These are phyloP conservation scores for Bactericera cockerelli DNA, from an alignment of 1,140 invertebrate genomes.

Conservation along the genomic window DNA sequence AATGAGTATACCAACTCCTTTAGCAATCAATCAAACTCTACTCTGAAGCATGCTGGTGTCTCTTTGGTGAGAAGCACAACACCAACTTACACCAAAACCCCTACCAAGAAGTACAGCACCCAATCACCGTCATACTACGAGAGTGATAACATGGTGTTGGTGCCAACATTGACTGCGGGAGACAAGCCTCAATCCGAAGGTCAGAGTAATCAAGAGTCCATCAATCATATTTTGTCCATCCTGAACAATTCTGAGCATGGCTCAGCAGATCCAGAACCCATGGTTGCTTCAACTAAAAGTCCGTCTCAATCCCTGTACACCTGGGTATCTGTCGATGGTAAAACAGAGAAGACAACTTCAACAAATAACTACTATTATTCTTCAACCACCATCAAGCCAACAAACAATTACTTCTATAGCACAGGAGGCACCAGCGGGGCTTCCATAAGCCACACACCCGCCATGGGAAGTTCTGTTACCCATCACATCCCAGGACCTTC, in stretches of 20 bases:
- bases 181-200: slow-evolving; percentile 29
- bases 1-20: background rate
- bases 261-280: slow-evolving; percentile 18
- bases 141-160: slow-evolving; percentile 31
- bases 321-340: slow-evolving; percentile 33
- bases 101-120: slow-evolving; percentile 10
- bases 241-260: slow-evolving; percentile 23
- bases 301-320: slow-evolving; percentile 31
- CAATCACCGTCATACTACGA: slow-evolving; percentile 14
- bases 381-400: slow-evolving; percentile 18
- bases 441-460: background rate
- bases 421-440: background rate
- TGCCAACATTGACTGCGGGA: slow-evolving; percentile 36
- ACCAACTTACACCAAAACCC: background rate
- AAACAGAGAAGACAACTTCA: slow-evolving; percentile 23
- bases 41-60: background rate
- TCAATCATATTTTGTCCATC: slow-evolving; percentile 31
- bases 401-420: background rate
- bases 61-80: slow-evolving; percentile 7
- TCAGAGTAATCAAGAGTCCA: slow-evolving; percentile 28
- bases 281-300: slow-evolving; percentile 24
- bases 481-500: slow-evolving; percentile 26
- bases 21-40: slow-evolving; percentile 8
- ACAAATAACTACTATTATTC: slow-evolving; percentile 14
- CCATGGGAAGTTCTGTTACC: slow-evolving; percentile 18